Base-by-base conservation (phyloP, 2,888 invertebrate genomes). In the Cremastinae sp. region DNA sequence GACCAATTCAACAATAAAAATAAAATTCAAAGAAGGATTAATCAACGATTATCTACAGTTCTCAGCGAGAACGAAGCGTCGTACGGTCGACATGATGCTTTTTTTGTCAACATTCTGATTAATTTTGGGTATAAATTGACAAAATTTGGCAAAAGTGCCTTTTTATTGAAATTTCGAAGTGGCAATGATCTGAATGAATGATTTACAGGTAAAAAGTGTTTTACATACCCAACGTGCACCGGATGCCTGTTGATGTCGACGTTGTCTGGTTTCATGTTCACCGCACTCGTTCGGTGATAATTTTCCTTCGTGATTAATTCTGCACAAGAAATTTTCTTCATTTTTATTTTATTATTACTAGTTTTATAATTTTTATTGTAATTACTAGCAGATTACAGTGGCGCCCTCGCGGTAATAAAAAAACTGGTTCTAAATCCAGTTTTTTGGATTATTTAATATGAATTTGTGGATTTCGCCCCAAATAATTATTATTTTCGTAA, bases 161-260 rank as follows among this genome's bases (percentile, higher is more conserved):
- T 73, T 73, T 69, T 64, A 78, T 61, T 72, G 77, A 59, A 73
- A 36, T 53, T 53, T 20, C 18, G 14, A 12, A 61, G 61, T 56
- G 38, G 64, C 58, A 36, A 53, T 73, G 76, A 73, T 59, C 59
- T 41, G 53, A 68, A 76, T 76, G 76, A 69, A 53, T 38, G 20
- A 16, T 59, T 53, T 14, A 49, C 43, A 8, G 41, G 8, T 47
- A 53, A 41, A 38, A 4, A 49, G 20, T 22, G 12, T 10, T 64
- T 73, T 83, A 91, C 92, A 90, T 91, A 93, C 93, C 93, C 93
- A 82, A 93, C 92, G 85, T 93, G 93, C 64, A 93, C 91, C 12
- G 93, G 93, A 81, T 93, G 93, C 75, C 92, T 90, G 70, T 92
- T 91, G 79, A 93, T 93, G 83, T 92, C 92, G n/a, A 93, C 90